Base-by-base conservation (phyloP, 2,113 vertebrate genomes). In the Eulemur rufifrons region DNA sequence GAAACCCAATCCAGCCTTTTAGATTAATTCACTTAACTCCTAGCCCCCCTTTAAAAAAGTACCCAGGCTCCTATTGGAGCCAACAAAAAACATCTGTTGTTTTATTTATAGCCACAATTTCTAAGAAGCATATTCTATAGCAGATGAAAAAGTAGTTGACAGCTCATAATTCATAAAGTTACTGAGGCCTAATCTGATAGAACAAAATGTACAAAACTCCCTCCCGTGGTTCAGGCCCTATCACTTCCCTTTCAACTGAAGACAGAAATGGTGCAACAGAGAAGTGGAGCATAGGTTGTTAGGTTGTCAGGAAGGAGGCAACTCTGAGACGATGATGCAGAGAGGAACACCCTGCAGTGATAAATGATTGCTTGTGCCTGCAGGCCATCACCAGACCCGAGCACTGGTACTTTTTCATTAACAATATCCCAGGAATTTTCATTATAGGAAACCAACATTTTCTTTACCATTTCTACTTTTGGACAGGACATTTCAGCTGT, bases 41-140 rank as follows among this genome's bases (percentile, higher is more conserved):
- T 91, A 50, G 15, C 87, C 90, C 88, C 88, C 92, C 94, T 97
- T 97, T 80, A 20, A 94, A 97, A 81, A 98, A 98, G 95, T 94
- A 95, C 95, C 94, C 76, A 76, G 95, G 94, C 95, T 97, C 97
- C 96, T 97, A 37, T 89, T 97, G 98, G 98, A 98, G 97, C 98
- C 98, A 98, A 98, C 97, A 98, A 97, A 98, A 98, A 98, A 98
- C 98, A 99, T 99, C 98, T 99, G 98, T 98, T 98, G 97, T 98
- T 98, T 98, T 99, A 99, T 99, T 99, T 99, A 99, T 99, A 99
- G 98, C 95, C 96, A 95, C 97, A 86, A 85, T 98, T 99, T 99
- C 99, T 98, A 98, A 99, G 99, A 99, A 99, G 97, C 98, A 96
- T 98, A 98, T 98, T 98, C 98, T 99, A 97, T 98, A 98, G 98